Evolutionary conservation across 2,888 invertebrate genomes (phyloP), one percentile per base, ranked within the genome.

Genomic region (Epistrophella euchroma): DNA sequence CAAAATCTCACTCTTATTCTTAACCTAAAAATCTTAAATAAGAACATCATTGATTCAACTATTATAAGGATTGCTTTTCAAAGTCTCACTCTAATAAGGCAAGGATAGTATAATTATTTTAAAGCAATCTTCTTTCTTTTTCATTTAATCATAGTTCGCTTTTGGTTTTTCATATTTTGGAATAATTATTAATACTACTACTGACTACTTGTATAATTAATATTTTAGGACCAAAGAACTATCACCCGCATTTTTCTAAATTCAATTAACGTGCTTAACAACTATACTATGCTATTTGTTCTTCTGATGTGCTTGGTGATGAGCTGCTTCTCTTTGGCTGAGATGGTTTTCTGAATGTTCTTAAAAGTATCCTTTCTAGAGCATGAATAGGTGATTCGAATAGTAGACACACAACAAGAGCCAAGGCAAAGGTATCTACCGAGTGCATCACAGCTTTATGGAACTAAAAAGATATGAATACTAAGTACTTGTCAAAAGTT

Each of bases 331-430:
- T 10, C 45, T 81, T 86, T 40, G 56, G 22, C 4, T 73, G 73
- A 10, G 76, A 11, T 4, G 66, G 58, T 37, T 82, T 82, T 6
- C 35, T 71, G 9, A 45, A 74, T 10, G 60, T 88, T 15, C 88
- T 88, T 60, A 95, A 91, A n/a, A 96, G 92, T 84, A 95, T 94
- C 89, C 95, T 95, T 91, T 96, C 96, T 60, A 96, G 93, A 4
- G 95, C 95, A 88, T 95, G 95, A 88, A 96, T 94, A 2, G 96
- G 96, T 10, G 96, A 95, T 91, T 96, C 96, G 89, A 96, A 96
- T 45, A 95, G 93, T 60, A 95, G 91, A 87, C 95, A 95, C 56
- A 96, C 90, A 47, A 96, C 70, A 64, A 95, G 91, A 68, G 95
- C 96, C 88, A 94, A 92, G 25, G 92, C 85, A 89, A 95, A 95